Conservation (phyloP, 2,888 invertebrate genomes). For the Hermodice carunculata region DNA sequence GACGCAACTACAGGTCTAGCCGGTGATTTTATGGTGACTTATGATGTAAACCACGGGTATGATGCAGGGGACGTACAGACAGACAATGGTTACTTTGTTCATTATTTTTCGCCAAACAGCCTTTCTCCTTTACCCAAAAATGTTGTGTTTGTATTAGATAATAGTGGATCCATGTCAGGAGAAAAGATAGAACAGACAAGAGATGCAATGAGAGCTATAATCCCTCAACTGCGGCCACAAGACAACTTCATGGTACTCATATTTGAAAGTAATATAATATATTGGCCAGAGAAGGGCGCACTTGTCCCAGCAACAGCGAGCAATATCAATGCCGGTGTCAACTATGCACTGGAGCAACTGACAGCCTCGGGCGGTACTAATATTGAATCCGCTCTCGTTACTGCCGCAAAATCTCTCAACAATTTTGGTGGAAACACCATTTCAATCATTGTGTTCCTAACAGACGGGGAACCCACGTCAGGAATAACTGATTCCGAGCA, state of each 20-base stretch:
- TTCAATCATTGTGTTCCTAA: constrained; percentile 68
- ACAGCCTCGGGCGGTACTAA: constrained; percentile 21
- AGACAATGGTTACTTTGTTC: constrained; percentile 47
- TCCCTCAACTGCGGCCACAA: constrained; percentile 75
- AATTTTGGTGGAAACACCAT: not conserved
- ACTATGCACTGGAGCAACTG: constrained; percentile 9
- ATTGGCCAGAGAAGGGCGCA: constrained; percentile 13
- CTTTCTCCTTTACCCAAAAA: constrained; percentile 71
- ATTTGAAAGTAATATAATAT: constrained; percentile 69
- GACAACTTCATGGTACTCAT: constrained; percentile 80
- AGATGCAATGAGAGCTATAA: constrained; percentile 78
- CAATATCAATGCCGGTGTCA: constrained; percentile 17
- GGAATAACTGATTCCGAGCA: constrained; percentile 58
- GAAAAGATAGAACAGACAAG: constrained; percentile 77
- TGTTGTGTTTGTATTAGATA: constrained; percentile 81
- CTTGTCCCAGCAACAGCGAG: constrained; percentile 7
- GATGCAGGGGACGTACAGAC: constrained; percentile 71
- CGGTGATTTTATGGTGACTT: constrained; percentile 79
- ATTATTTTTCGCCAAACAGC: constrained; percentile 47
- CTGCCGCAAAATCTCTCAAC: constrained; percentile 1
- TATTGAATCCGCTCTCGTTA: constrained; percentile 27
- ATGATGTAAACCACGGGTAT: constrained; percentile 77
- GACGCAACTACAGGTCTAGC: constrained; percentile 70
- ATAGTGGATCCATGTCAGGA: constrained; percentile 82
- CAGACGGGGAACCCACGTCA: constrained; percentile 70